Base-by-base conservation (phyloP, 2,113 vertebrate genomes). In the Deroptyus accipitrinus region DNA sequence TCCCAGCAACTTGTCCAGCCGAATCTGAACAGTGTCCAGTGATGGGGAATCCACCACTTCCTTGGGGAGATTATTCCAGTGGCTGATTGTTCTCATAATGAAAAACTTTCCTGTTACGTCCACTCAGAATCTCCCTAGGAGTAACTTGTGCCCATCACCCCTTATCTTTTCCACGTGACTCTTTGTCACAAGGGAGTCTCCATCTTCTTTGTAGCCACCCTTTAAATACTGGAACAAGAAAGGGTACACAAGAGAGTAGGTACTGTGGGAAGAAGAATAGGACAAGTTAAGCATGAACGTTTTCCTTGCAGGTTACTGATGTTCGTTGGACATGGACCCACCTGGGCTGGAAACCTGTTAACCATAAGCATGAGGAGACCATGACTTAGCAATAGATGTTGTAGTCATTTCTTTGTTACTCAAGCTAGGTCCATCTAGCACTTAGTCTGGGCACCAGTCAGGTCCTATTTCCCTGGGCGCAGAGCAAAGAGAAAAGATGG, bases 311-410 rank as follows among this genome's bases (percentile, higher is more conserved):
- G 23, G 3, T 84, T 49, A 13, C 33, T 69, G 30, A 49, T 76
- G 13, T 39, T 35, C 4, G 6, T 48, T 35, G 24, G 33, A 28
- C 13, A 19, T 0, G 1, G 12, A 24, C 10, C 46, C 15, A 51
- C 6, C 18, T 76, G 42, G 62, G 48, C 16, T 87, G 70, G 18
- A 79, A 84, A 92, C 9, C 19, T 73, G 17, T 30, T 35, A 16
- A 72, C 19, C 15, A 15, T 13, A 33, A 70, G 49, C 24, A 33
- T 14, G 20, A 94, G 44, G 55, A 91, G 63, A 80, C 28, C 46
- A 55, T 23, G 66, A 73, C 17, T 6, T 73, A 19, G 19, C 31
- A 59, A 20, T 13, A 67, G 37, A 20, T 28, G 37, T 8, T 44
- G 25, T 4, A 66, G 27, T 11, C 44, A 57, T 48, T 48, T 67